Evolutionary conservation across 2,888 invertebrate species (phyloP), one percentile per base, ranked within the genome.

Genomic region (Caenorhabditis sinica): DNA sequence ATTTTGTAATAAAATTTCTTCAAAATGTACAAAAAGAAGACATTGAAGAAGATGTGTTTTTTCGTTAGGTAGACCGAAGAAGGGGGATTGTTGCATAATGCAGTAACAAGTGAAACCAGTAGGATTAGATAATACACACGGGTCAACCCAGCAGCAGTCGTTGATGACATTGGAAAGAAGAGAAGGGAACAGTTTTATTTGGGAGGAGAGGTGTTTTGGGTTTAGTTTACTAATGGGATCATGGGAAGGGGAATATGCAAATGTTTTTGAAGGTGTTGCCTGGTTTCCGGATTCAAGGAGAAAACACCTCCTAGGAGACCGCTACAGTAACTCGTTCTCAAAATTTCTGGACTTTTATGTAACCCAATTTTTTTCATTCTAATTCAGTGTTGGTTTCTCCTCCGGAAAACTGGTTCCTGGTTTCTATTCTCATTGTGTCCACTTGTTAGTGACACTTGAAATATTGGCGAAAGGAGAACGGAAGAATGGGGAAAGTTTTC

Each of bases 111-210:
- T 69, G 77, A 61, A 77, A 77, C 77, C 61, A 77, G 77, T 71
- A 61, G 77, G 77, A 77, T 77, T 77, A 77, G 69, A 71, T 71
- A 63, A 45, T n/a, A n/a, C n/a, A n/a, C 40, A n/a, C 28, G 56
- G 71, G 53, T 51, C 30, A 49, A 36, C 36, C 23, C 9, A 33
- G 13, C 13, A n/a, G n/a, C n/a, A n/a, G n/a, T n/a, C n/a, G n/a
- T 15, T n/a, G 28, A n/a, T 30, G 40, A 13, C 20, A 20, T 40
- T 20, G 20, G 9, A 40, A 23, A 1, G 13, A 40, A 15, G 2
- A 30, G 30, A 4, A 61, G 33, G 33, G 40, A 20, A 56, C 23
- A 3, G 13, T 28, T n/a, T 49, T 49, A 20, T 49, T 20, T 20
- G 49, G 49, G 20, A 8, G 40, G 40, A 11, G 33, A n/a, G n/a